Evolutionary conservation across 2,888 invertebrate genomes (phyloP).

Genomic region (Callinectes sapidus): DNA sequence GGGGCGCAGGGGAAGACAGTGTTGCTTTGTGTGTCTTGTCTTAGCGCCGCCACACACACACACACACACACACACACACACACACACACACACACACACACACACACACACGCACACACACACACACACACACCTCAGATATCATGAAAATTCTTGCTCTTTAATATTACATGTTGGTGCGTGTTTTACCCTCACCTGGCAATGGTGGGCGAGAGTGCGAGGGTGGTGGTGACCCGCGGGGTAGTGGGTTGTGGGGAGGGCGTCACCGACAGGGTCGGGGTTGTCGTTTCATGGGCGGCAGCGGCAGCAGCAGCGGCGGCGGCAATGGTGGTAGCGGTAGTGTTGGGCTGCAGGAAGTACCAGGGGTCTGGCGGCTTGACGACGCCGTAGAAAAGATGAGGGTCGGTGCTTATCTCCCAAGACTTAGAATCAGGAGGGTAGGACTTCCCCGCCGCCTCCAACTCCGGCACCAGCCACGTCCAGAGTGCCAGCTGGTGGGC

Average conservation of each 20-base stretch:
- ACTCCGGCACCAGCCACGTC: constrained; percentile 71
- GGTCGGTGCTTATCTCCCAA: constrained; percentile 71
- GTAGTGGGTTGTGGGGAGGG: constrained; percentile 56
- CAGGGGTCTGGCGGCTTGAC: constrained; percentile 70
- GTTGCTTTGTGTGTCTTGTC: constrained; percentile 26
- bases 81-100: constrained; percentile 37
- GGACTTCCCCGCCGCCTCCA: constrained; percentile 70
- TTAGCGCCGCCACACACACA: constrained; percentile 27
- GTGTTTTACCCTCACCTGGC: constrained; percentile 51
- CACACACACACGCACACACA: constrained; percentile 12
- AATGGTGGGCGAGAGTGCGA: constrained; percentile 69
- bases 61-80: constrained; percentile 24
- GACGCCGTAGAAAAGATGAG: constrained; percentile 70
- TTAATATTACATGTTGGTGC: background rate
- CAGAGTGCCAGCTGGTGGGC: constrained; percentile 72
- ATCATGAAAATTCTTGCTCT: background rate
- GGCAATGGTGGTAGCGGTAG: constrained; percentile 48
- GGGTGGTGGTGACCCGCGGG: constrained; percentile 65
- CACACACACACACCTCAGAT: background rate
- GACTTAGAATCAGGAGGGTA: constrained; percentile 64
- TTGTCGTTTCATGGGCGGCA: constrained; percentile 46
- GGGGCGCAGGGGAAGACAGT: background rate
- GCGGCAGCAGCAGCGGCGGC: constrained; percentile 43
- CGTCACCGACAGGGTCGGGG: constrained; percentile 45
- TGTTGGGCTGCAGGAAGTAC: constrained; percentile 65